phyloP scores from a whole-genome alignment of 2,797 vertebrate species.

The Enteromius viviparus region DNA sequence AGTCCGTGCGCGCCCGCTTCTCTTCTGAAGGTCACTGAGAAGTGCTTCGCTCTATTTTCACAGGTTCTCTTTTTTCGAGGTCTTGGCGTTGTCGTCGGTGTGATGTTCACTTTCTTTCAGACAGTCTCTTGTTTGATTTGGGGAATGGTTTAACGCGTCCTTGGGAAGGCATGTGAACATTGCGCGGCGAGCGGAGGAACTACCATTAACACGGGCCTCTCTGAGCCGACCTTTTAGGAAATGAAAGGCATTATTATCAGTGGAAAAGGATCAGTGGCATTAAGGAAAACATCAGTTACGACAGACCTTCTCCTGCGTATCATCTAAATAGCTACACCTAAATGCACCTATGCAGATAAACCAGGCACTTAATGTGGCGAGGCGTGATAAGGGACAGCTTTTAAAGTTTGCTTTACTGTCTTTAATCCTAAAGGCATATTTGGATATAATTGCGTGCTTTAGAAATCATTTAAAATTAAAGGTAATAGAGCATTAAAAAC shows the following conservation, averaged over 20 bases:
- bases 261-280: conserved; percentile 1
- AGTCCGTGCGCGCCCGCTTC: too few species aligned
- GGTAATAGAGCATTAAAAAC: background rate
- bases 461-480: background rate
- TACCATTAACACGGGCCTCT: conserved; percentile 18
- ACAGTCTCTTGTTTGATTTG: background rate
- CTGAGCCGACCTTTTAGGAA: background rate
- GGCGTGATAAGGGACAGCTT: background rate
- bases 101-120: conserved; percentile 2
- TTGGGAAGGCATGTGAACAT: conserved; percentile 25
- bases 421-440: background rate
- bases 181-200: conserved; percentile 1
- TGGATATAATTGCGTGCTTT: background rate
- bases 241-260: conserved; percentile 40
- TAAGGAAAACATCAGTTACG: conserved; percentile 29
- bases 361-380: conserved; percentile 2
- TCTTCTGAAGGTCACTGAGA: background rate
- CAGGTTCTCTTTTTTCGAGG: background rate
- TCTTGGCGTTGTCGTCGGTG: background rate
- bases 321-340: background rate
- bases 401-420: background rate
- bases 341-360: conserved; percentile 24
- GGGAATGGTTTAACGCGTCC: conserved; percentile 28
- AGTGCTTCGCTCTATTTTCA: background rate
- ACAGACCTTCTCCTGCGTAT: background rate